phyloP scores from a whole-genome alignment of 2,797 vertebrate genomes.

The Labroides dimidiatus region DNA sequence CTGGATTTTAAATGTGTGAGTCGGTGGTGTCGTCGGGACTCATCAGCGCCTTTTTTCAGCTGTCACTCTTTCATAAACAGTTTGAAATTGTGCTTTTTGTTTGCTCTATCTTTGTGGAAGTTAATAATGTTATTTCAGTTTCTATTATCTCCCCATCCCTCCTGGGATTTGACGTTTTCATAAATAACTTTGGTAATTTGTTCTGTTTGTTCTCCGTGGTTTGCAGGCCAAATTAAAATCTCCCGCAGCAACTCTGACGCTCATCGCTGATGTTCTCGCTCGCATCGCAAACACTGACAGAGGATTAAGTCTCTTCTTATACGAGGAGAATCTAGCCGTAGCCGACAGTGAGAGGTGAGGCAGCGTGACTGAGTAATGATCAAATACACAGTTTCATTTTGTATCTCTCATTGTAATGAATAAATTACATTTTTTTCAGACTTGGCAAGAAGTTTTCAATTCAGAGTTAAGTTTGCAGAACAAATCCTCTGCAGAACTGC shows the following conservation, averaged over 20 bases:
- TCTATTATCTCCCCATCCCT: not conserved
- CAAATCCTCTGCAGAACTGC: conserved; percentile 24
- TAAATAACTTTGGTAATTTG: conserved; percentile 21
- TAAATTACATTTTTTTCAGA: conserved; percentile 29
- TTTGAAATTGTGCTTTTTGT: not conserved
- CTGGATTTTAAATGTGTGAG: no score
- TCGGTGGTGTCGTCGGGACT: not conserved
- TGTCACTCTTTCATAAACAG: not conserved
- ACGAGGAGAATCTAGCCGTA: conserved; percentile 84
- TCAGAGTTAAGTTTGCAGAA: conserved; percentile 22
- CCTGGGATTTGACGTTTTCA: conserved; percentile 14
- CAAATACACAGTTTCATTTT: conserved; percentile 23
- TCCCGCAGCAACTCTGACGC: conserved; percentile 86
- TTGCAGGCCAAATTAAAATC: conserved; percentile 84
- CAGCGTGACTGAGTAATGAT: conserved; percentile 12
- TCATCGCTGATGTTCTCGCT: conserved; percentile 91
- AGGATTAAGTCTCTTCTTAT: conserved; percentile 91
- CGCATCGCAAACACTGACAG: conserved; percentile 89
- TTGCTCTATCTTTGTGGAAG: not conserved
- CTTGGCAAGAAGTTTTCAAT: conserved; percentile 12
- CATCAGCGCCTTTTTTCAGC: not conserved
- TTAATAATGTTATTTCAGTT: conserved; percentile 6
- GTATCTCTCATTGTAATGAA: conserved; percentile 26
- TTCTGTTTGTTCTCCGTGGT: conserved; percentile 22
- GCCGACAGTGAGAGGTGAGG: conserved; percentile 84